A percentile compares a stretch with the other conserved stretches of the same genome.
These are phyloP conservation scores for Lutraria lutraria DNA, from an alignment of 2,888 invertebrate genomes.

Conservation along the genomic window DNA sequence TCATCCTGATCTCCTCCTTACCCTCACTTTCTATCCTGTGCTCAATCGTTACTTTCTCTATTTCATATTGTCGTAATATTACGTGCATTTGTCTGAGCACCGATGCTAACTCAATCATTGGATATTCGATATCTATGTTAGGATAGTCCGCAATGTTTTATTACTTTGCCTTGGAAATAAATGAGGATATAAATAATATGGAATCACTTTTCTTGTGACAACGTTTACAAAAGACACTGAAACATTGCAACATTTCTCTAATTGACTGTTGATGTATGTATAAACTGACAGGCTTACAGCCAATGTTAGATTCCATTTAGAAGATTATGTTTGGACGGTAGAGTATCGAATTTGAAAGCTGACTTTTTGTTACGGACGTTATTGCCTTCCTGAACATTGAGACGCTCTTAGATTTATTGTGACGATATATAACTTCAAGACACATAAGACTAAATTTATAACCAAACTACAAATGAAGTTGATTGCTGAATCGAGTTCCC, in stretches of 20 bases:
- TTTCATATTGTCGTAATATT: no score
- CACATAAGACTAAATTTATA: not conserved
- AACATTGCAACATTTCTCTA: constrained; percentile 24
- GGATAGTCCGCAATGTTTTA: not conserved
- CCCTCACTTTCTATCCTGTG: no score
- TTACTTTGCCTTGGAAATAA: constrained; percentile 1
- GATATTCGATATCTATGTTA: not conserved
- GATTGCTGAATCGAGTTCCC: not conserved
- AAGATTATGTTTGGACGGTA: not conserved
- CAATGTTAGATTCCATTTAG: constrained; percentile 12
- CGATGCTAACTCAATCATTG: not conserved
- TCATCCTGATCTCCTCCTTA: no score
- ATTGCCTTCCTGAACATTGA: constrained; percentile 14
- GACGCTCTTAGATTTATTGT: not conserved
- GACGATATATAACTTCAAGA: constrained; percentile 12
- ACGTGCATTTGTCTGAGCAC: no score
- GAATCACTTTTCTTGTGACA: constrained; percentile 21
- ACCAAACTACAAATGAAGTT: constrained; percentile 3
- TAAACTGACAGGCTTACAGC: not conserved
- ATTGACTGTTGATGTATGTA: constrained; percentile 36
- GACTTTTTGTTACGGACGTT: constrained; percentile 18
- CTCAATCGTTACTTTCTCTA: no score
- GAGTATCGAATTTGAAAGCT: constrained; percentile 40
- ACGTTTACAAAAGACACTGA: not conserved
- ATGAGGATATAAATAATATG: not conserved